A percentile compares a stretch with the other conserved stretches of the same genome.
Evolutionary conservation across 2,797 vertebrate genomes (phyloP).

Genomic region (Cephalopachus bancanus): DNA sequence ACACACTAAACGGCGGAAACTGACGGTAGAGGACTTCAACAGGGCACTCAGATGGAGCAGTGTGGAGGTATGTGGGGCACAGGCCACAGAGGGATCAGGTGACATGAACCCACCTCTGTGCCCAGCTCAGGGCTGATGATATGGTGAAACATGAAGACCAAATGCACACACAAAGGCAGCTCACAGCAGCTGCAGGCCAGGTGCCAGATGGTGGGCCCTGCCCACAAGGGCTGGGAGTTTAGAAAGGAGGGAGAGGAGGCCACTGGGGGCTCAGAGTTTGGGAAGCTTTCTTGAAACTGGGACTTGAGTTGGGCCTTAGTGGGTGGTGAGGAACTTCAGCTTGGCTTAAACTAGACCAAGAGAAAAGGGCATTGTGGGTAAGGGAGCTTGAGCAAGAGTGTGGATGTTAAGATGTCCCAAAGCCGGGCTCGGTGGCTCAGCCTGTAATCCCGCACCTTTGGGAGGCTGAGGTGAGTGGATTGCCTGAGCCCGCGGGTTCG

Average conservation of each 20-base stretch:
- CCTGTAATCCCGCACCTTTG: too few relatives aligned
- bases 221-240: not conserved
- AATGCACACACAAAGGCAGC: not conserved
- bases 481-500: too few relatives aligned
- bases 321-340: not conserved
- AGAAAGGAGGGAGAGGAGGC: not conserved
- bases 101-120: fast-evolving
- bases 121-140: not conserved
- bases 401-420: too few relatives aligned
- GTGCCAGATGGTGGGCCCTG: not conserved
- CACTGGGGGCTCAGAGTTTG: fast-evolving
- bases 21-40: slow-evolving; percentile 97
- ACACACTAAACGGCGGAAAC: slow-evolving; percentile 94
- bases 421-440: too few relatives aligned
- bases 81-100: not conserved
- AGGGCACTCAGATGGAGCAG: slow-evolving; percentile 96
- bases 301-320: not conserved
- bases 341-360: not conserved
- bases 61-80: slow-evolving; percentile 90
- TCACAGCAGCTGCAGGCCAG: not conserved
- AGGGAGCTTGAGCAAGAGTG: not conserved
- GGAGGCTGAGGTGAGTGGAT: too few relatives aligned
- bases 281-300: not conserved
- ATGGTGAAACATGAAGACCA: fast-evolving
- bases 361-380: not conserved